phyloP scores from a whole-genome alignment of 2,888 invertebrate species.

The Argyresthia albistria region DNA sequence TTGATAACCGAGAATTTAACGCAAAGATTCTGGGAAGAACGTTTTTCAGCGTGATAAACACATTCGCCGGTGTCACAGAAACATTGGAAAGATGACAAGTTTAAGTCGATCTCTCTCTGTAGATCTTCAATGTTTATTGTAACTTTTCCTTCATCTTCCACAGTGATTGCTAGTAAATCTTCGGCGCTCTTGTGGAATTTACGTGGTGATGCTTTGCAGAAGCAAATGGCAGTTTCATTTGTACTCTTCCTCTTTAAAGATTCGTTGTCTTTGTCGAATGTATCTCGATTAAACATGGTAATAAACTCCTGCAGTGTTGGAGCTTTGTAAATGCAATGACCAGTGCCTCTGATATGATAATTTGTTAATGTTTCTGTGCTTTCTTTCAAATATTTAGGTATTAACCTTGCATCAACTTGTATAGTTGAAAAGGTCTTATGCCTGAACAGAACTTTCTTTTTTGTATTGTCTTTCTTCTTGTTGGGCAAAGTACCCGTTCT shows the following conservation, averaged over 20 bases:
- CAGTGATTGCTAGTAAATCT: slow-evolving; percentile 43
- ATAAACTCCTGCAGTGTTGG: slow-evolving; percentile 59
- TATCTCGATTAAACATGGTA: slow-evolving; percentile 59
- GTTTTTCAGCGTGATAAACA: slow-evolving; percentile 41
- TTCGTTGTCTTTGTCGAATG: slow-evolving; percentile 39
- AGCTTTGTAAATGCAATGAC: slow-evolving; percentile 58
- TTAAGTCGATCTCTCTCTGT: slow-evolving; percentile 34
- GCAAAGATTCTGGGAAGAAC: slow-evolving; percentile 36
- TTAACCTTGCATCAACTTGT: slow-evolving; percentile 51
- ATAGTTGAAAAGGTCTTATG: slow-evolving; percentile 65
- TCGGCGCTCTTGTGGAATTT: slow-evolving; percentile 60
- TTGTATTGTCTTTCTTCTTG: slow-evolving; percentile 34
- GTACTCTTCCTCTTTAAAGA: slow-evolving; percentile 52
- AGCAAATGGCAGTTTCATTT: slow-evolving; percentile 64
- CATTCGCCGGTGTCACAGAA: slow-evolving; percentile 55
- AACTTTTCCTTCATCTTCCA: slow-evolving; percentile 32
- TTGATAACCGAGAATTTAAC: slow-evolving; percentile 59
- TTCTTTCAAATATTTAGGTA: slow-evolving; percentile 40
- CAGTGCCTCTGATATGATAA: slow-evolving; percentile 63
- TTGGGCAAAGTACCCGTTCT: slow-evolving; percentile 54
- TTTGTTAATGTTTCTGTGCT: slow-evolving; percentile 51
- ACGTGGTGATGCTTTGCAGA: slow-evolving; percentile 49
- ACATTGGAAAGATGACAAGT: slow-evolving; percentile 51
- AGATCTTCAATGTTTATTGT: slow-evolving; percentile 40
- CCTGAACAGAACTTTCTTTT: slow-evolving; percentile 52